phyloP scores from a whole-genome alignment of 2,888 invertebrate species.

The Aproaerema taeniolella region DNA sequence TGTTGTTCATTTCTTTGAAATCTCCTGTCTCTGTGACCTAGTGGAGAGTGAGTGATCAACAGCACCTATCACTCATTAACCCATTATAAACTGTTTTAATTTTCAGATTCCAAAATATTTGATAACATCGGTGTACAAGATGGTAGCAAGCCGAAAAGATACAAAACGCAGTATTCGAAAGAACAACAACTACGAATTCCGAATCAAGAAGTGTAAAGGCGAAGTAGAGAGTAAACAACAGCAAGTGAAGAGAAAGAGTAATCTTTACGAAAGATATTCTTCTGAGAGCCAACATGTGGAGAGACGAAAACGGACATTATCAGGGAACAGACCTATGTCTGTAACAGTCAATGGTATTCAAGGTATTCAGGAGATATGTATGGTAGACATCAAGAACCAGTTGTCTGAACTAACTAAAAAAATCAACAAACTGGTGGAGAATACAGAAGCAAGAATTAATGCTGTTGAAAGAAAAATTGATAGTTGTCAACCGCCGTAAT shows the following conservation, averaged over 20 bases:
- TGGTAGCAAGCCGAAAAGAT: conserved; percentile 83
- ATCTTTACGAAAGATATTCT: conserved; percentile 62
- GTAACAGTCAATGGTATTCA: conserved; percentile 62
- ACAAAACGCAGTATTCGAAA: conserved; percentile 68
- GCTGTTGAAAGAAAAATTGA: conserved; percentile 49
- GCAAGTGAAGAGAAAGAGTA: conserved; percentile 62
- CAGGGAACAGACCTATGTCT: conserved; percentile 50
- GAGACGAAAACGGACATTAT: conserved; percentile 51
- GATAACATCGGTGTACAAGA: conserved; percentile 83
- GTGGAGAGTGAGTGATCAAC: no score
- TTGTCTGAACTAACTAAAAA: conserved; percentile 56
- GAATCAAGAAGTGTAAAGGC: conserved; percentile 43
- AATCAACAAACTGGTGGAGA: conserved; percentile 55
- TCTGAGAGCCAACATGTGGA: conserved; percentile 60
- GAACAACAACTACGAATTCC: conserved; percentile 65
- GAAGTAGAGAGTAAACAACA: conserved; percentile 46
- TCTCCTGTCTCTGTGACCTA: no score
- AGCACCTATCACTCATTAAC: no score
- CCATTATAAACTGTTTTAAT: conserved; percentile 18
- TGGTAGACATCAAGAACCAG: conserved; percentile 67
- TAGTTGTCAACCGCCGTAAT: conserved; percentile 27
- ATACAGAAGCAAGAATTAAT: conserved; percentile 43
- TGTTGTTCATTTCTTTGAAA: no score
- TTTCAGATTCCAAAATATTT: conserved; percentile 84
- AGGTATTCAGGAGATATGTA: conserved; percentile 69